A percentile compares a stretch with the other conserved stretches of the same genome.
Conservation (phyloP, 1,140 invertebrate genomes). For the Lepidurus packardi region DNA sequence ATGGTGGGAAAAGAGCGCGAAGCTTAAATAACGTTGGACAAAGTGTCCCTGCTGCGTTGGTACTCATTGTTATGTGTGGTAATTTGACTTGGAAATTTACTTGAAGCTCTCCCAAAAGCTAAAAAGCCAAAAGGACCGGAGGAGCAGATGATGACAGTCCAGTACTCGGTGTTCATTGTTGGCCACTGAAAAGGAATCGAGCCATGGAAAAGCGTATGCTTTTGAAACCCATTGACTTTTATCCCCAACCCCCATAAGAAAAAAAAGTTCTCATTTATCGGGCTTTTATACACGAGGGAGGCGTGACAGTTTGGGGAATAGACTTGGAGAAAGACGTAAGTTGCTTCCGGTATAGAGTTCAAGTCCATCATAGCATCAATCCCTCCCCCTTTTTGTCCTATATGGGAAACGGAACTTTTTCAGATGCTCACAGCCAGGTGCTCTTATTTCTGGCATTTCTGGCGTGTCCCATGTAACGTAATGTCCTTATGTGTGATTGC, state of each 20-base stretch:
- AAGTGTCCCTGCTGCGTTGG: neutral
- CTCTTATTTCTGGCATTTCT: neutral
- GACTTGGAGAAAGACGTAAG: neutral
- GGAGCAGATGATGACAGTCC: conserved; percentile 9
- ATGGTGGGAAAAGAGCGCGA: neutral
- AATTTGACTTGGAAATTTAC: conserved; percentile 16
- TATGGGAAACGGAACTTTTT: neutral
- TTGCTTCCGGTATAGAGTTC: conserved; percentile 18
- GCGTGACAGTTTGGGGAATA: neutral
- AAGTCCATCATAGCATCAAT: neutral
- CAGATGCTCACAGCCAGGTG: conserved; percentile 11
- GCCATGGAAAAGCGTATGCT: neutral
- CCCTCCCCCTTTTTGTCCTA: neutral
- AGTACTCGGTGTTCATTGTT: conserved; percentile 12
- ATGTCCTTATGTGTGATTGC: neutral
- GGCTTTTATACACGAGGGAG: conserved; percentile 6
- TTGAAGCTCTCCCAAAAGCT: neutral
- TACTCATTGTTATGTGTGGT: neutral
- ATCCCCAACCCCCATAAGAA: neutral
- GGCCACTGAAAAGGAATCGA: neutral
- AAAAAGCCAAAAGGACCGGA: conserved; percentile 5
- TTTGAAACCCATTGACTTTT: conserved; percentile 16
- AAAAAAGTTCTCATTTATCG: neutral
- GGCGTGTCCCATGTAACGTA: neutral
- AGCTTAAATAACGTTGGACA: neutral